Percentiles rank a stretch among this genome's conserved stretches.
Conservation (phyloP, 92 coral and sea anemone genomes). For the Siderastrea radians region DNA sequence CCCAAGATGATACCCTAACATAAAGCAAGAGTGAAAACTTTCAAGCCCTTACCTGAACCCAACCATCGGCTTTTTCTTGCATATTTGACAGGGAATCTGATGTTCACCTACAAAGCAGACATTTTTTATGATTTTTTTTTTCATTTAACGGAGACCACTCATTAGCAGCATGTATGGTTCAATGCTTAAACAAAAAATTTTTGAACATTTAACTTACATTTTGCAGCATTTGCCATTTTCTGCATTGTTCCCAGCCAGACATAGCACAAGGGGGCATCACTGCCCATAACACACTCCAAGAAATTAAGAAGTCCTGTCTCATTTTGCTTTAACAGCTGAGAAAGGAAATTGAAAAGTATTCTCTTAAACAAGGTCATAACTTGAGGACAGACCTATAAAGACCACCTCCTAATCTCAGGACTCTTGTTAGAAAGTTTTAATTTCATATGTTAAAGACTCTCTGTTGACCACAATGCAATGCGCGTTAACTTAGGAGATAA, state of each 20-base stretch:
- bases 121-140: not conserved
- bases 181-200: not conserved
- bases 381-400: too few species aligned
- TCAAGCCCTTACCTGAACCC: conserved; percentile 73
- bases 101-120: conserved; percentile 78
- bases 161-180: not conserved
- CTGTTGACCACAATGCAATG: too few species aligned
- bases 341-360: not conserved
- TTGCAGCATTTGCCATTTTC: conserved; percentile 88
- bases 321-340: conserved; percentile 79
- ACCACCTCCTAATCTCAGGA: too few species aligned
- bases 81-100: conserved; percentile 89
- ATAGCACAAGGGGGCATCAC: conserved; percentile 88
- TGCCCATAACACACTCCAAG: conserved; percentile 88
- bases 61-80: conserved; percentile 85
- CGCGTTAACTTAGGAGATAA: too few species aligned
- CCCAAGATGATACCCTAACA: not conserved
- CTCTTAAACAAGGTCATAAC: not conserved
- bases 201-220: conserved; percentile 58
- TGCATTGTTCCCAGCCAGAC: conserved; percentile 94
- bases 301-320: conserved; percentile 82
- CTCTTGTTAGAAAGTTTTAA: too few species aligned
- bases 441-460: too few species aligned
- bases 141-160: too few species aligned
- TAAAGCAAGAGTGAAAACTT: not conserved